Base-by-base conservation (phyloP, 2,888 invertebrate species). In the Polietes domitor region DNA sequence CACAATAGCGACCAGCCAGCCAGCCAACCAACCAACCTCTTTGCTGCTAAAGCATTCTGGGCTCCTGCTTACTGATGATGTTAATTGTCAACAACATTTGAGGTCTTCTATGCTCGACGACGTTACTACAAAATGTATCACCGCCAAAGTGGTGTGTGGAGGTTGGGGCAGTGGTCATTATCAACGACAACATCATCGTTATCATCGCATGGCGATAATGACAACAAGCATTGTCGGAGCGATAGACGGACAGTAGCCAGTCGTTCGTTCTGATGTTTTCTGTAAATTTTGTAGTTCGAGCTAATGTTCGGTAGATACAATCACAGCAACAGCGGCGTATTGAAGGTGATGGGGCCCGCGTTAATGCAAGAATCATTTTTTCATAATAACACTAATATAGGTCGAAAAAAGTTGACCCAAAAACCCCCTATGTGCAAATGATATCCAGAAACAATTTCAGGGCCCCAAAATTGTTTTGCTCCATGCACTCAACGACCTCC, bases 51-150 rank as follows among this genome's bases (percentile, higher is more conserved):
- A 79, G 53, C 76, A 61, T 65, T 76, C 81, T 84, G 84, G 43
- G 84, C 84, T 81, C 84, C 84, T 84, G 78, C 61, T 78, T 70
- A 84, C 55, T 81, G 78, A 79, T 81, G 84, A 84, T 84, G 84
- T 84, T 84, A 72, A 73, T 81, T 84, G 81, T 84, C 81, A 84
- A 84, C 84, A 84, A 84, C 84, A 84, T 81, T 76, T 73, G 65
- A 50, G 68, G 78, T 78, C 76, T 76, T 74, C 63, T 70, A 28
- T 28, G 47, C 6, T 32, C n/a, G 47, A 4, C n/a, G n/a, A 47
- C n/a, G 47, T 47, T n/a, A 2, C 47, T n/a, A n/a, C 15, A 37
- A n/a, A 37, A 37, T 9, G 9, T 37, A 9, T 26, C 9, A 58
- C 15, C 58, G 58, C 15, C 24, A 58, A 26, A 12, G 37, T 26